Base-by-base conservation (phyloP, 1,140 invertebrate species). In the Cherax destructor region DNA sequence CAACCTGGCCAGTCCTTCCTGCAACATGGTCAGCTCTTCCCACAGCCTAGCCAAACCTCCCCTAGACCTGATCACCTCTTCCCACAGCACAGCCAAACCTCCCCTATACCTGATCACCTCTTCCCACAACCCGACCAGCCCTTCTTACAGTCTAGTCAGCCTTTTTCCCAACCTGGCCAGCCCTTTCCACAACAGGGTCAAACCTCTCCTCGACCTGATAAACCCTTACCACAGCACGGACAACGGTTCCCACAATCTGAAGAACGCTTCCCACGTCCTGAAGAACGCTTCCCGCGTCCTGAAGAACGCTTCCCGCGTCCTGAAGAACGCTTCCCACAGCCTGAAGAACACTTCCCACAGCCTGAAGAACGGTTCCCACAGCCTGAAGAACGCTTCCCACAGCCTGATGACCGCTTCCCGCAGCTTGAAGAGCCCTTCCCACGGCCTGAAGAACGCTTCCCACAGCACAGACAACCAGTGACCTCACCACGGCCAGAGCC, bases 331-430 rank as follows among this genome's bases (percentile, higher is more conserved):
- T 86, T 86, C 84, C 65, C 50, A 59, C 84, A 77, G 24, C 47
- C 47, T 47, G 76, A 47, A 9, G 69, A 56, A 56, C 21, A 6
- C 41, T 69, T 88, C 78, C 78, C 86, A 74, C 78, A 74, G 16
- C 65, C 78, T 56, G 61, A 59, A 3, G 78, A 81, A 41, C 79
- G 18, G 6, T 86, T 86, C 84, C 69, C 52, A 41, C 84, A 59
- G 13, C 69, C 47, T 47, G 11, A 41, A 10, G 41, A 24, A 13
- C 30, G 2, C 30, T 56, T 13, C 18, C 49, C 61, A 72, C 65
- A 85, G 65, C 83, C 24, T 18, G 84, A n/a, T 0, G 59, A 80
- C 1, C 86, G 41, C n/a, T 69, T 88, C 78, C 78, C 86, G 74
- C 78, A 83, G 49, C 79, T 61, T 74, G 78, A 61, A 1, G 61